phyloP scores from a whole-genome alignment of 2,888 invertebrate species.

The Aphidius colemani region DNA sequence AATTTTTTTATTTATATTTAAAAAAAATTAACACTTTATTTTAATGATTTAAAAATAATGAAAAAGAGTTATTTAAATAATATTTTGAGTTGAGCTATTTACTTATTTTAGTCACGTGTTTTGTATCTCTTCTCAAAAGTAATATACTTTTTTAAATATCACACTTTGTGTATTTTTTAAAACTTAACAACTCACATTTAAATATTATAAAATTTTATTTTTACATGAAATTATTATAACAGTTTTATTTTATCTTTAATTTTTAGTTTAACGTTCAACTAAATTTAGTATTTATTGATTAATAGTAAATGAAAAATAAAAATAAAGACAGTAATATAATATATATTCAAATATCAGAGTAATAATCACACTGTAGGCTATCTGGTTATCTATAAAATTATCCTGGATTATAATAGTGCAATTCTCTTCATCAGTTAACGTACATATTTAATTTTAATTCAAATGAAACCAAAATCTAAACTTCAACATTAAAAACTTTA shows the following conservation, averaged over 20 bases:
- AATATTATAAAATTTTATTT: too few relatives aligned
- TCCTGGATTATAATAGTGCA: constrained; percentile 1
- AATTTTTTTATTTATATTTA: constrained; percentile 1
- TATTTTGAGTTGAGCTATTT: too few relatives aligned
- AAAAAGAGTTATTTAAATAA: too few relatives aligned
- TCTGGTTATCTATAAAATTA: constrained; percentile 16
- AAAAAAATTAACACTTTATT: not conserved
- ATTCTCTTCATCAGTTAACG: constrained; percentile 22
- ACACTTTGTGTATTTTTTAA: too few relatives aligned
- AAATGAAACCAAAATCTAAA: constrained; percentile 9
- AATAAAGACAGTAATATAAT: too few relatives aligned
- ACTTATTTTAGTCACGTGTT: too few relatives aligned
- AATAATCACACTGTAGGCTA: constrained; percentile 16
- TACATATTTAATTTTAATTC: not conserved
- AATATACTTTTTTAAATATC: too few relatives aligned
- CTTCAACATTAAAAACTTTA: not conserved
- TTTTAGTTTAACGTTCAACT: not conserved
- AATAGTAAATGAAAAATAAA: constrained; percentile 3
- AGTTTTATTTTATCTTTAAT: too few relatives aligned
- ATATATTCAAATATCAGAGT: constrained; percentile 13
- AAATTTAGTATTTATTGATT: not conserved
- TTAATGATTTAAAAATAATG: not conserved
- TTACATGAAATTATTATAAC: too few relatives aligned
- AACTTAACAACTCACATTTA: too few relatives aligned
- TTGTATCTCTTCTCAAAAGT: too few relatives aligned